Evolutionary conservation across 1,140 invertebrate genomes (phyloP).

Genomic region (Oppia nitens): DNA sequence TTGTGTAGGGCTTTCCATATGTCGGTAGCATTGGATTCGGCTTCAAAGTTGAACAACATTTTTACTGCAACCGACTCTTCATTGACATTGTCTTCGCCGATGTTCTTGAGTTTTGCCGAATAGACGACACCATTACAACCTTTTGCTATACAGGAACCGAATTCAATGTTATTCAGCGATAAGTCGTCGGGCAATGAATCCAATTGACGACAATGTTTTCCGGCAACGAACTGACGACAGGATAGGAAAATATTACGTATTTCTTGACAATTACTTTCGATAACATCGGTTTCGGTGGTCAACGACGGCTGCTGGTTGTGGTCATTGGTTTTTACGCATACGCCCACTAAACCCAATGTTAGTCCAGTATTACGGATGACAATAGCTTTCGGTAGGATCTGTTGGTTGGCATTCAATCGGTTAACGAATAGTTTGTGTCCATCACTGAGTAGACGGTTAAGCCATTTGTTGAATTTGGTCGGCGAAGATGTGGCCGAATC

Average conservation of each 20-base stretch:
- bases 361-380: background rate
- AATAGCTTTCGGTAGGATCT: background rate
- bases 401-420: background rate
- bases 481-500: background rate
- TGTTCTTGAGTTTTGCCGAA: constrained; percentile 37
- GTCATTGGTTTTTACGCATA: constrained; percentile 34
- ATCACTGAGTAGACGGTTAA: background rate
- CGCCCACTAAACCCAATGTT: constrained; percentile 6
- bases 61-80: constrained; percentile 61
- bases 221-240: background rate
- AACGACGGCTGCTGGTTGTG: too few species aligned
- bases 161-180: constrained; percentile 37
- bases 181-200: constrained; percentile 26
- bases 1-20: constrained; percentile 60
- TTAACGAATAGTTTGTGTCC: background rate
- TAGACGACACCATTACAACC: constrained; percentile 68
- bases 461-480: background rate
- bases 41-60: constrained; percentile 83
- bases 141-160: constrained; percentile 54
- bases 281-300: constrained; percentile 57
- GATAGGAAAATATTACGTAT: constrained; percentile 39
- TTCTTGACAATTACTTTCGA: constrained; percentile 58
- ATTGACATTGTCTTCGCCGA: background rate
- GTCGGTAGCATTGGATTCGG: constrained; percentile 57
- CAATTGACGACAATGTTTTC: background rate